These are phyloP conservation scores for Thalassarche chlororhynchos DNA, from an alignment of 2,113 vertebrate species.

Conservation along the genomic window DNA sequence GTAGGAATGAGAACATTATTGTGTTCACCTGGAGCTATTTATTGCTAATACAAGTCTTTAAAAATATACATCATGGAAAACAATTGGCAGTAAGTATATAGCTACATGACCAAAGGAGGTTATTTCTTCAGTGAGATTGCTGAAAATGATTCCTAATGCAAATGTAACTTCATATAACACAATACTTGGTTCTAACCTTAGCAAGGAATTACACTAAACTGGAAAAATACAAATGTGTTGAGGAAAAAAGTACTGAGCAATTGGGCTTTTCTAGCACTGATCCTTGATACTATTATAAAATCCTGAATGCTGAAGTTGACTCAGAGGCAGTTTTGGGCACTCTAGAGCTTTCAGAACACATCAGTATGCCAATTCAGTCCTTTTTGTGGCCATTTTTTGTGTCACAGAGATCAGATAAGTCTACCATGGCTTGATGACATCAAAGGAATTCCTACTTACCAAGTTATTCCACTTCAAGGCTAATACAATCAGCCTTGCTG, in stretches of 20 bases:
- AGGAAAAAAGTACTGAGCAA: background rate
- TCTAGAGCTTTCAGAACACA: background rate
- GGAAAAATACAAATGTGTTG: background rate
- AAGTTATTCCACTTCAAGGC: background rate
- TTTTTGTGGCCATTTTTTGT: background rate
- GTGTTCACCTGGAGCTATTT: background rate
- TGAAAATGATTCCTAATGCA: background rate
- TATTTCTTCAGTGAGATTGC: background rate
- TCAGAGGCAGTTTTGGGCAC: background rate
- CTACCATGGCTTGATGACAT: background rate
- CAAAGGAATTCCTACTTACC: background rate
- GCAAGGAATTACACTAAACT: background rate
- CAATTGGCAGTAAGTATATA: background rate
- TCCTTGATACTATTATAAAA: background rate
- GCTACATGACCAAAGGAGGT: background rate
- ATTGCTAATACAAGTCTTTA: background rate
- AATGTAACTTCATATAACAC: background rate
- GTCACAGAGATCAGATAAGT: background rate
- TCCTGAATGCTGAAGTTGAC: background rate
- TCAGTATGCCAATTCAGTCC: background rate
- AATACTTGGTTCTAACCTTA: background rate
- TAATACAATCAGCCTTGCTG: background rate
- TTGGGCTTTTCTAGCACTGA: background rate
- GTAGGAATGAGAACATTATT: conserved; percentile 6
- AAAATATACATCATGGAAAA: background rate